Evolutionary conservation across 1,140 invertebrate species (phyloP).

Genomic region (Lasaia peninsularis): DNA sequence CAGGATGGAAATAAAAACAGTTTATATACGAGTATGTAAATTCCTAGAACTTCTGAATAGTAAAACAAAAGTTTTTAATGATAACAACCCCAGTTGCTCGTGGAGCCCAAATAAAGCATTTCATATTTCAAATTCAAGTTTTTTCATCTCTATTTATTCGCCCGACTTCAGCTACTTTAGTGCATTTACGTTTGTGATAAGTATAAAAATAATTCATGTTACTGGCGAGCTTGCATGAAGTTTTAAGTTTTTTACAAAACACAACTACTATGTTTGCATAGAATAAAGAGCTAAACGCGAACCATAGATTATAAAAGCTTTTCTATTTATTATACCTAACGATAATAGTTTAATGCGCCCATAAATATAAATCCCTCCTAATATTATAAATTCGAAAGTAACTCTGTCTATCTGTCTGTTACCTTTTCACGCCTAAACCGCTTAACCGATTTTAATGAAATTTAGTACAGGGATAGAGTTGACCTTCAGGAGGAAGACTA

Average conservation of each 20-base stretch:
- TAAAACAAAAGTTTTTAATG: neutral
- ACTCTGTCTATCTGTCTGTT: too few relatives aligned
- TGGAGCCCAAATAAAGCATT: neutral
- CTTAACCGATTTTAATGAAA: too few relatives aligned
- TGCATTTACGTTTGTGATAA: conserved; percentile 12
- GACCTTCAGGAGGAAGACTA: too few relatives aligned
- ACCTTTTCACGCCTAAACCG: too few relatives aligned
- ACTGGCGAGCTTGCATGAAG: conserved; percentile 8
- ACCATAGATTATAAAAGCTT: conserved; percentile 21
- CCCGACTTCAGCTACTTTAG: conserved; percentile 7
- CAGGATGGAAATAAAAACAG: too few relatives aligned
- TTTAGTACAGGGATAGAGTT: too few relatives aligned
- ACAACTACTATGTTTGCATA: conserved; percentile 37
- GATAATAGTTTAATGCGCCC: too few relatives aligned
- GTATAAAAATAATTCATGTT: conserved; percentile 11
- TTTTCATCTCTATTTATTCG: conserved; percentile 7
- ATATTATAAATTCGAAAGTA: too few relatives aligned
- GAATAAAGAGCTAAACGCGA: conserved; percentile 27
- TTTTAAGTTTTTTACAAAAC: conserved; percentile 16
- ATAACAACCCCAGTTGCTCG: neutral
- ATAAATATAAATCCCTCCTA: too few relatives aligned
- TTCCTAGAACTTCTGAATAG: neutral
- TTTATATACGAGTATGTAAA: neutral
- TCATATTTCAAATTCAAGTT: conserved; percentile 4
- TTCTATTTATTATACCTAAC: neutral